Percentiles rank a stretch among this genome's conserved stretches.
Evolutionary conservation across 2,797 vertebrate genomes (phyloP).

Genomic region (Malacoraja senta): DNA sequence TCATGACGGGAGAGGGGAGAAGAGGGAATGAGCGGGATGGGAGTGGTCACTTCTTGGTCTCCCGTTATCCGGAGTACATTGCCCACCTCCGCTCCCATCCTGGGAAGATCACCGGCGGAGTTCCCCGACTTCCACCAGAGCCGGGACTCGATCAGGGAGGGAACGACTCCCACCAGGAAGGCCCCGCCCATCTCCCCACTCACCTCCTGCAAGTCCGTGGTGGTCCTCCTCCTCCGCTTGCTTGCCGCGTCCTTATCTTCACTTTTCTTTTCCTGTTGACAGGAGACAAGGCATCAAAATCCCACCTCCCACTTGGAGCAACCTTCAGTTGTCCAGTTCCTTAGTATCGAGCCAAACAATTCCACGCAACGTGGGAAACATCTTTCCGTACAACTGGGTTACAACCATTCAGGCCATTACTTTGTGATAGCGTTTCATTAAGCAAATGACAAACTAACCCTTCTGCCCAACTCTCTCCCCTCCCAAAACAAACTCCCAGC

Average conservation of each 20-base stretch:
- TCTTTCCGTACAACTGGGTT: no score
- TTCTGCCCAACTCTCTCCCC: not conserved
- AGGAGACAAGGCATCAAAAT: conserved; percentile 34
- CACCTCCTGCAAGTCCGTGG: conserved; percentile 75
- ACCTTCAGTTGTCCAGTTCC: no score
- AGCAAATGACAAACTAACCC: not conserved
- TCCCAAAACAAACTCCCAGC: not conserved
- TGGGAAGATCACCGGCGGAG: not conserved
- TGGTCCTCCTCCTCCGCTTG: conserved; percentile 78
- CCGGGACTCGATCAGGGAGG: not conserved
- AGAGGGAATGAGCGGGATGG: no score
- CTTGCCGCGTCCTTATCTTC: conserved; percentile 72
- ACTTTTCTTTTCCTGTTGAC: conserved; percentile 72
- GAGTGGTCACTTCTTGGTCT: no score
- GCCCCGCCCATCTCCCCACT: conserved; percentile 44
- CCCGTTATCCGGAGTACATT: no score
- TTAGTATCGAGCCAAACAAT: no score
- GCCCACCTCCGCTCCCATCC: no score
- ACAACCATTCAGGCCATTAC: not conserved
- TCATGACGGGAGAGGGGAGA: no score
- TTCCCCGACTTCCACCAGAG: not conserved
- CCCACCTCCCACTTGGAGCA: no score
- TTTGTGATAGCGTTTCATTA: not conserved
- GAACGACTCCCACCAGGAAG: not conserved
- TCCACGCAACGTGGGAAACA: no score